Base-by-base conservation (phyloP, 2,888 invertebrate genomes). In the Erebia epiphron region DNA sequence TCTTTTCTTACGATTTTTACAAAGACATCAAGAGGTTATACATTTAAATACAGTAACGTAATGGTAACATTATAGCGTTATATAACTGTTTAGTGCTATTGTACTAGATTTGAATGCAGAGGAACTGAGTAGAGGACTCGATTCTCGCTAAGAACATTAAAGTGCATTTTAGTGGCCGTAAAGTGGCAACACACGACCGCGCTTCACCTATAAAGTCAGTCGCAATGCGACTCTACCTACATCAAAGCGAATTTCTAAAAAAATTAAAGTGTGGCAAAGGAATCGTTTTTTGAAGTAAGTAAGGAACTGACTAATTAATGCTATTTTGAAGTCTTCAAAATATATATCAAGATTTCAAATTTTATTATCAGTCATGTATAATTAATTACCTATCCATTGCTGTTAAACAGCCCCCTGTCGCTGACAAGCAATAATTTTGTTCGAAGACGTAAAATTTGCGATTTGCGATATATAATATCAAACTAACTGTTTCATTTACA, bases 111-210 rank as follows among this genome's bases (percentile, higher is more conserved):
- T 73, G 74, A 73, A 73, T 75, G 74, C 73, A 70, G 73, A 69
- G 69, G 70, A 68, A 70, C 70, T 63, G 72, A 75, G 71, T 70
- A 71, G 71, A 66, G 73, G 73, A 73, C 73, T 69, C 69, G 73
- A 73, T 75, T 74, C 75, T 72, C 73, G 71, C 68, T 73, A 76
- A 72, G 73, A 73, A 74, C 74, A 75, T 77, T 77, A 75, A 75
- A 76, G 74, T 78, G 74, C 76, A 75, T 75, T 78, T 78, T 79
- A 79, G 73, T 75, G 75, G 72, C 75, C 76, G 75, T 79, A 79
- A 79, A 77, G 71, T 73, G 75, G 70, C 72, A 72, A 70, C 71
- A 78, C 73, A 75, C 74, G 76, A 75, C 71, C 75, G 73, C 69
- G 68, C 52, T 73, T 76, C 68, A 73, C 74, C 74, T 71, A 76